phyloP scores from a whole-genome alignment of 2,113 vertebrate species.

The Myodes glareolus region DNA sequence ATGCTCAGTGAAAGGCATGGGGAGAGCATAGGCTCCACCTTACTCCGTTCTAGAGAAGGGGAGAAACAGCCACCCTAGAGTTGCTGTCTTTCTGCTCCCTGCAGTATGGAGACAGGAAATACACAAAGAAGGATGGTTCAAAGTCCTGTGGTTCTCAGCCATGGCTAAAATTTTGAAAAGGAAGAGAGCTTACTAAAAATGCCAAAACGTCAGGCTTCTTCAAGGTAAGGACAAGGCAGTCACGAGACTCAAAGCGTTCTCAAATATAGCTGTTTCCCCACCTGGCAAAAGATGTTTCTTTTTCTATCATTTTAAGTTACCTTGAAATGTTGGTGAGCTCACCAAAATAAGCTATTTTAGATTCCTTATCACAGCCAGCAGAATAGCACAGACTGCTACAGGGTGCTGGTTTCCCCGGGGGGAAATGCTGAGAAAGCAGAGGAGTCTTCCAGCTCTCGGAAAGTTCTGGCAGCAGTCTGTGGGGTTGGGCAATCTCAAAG shows the following conservation, averaged over 20 bases:
- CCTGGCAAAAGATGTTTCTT: conserved; percentile 58
- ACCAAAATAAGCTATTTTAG: conserved; percentile 79
- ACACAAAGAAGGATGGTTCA: rapidly evolving
- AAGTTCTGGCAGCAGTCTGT: background rate
- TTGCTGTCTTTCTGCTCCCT: background rate
- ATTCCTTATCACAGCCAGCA: conserved; percentile 70
- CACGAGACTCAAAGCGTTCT: conserved; percentile 52
- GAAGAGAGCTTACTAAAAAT: background rate
- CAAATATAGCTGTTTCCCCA: conserved; percentile 72
- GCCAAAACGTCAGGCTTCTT: conserved; percentile 33
- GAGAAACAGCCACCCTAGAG: background rate
- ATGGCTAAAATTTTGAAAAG: background rate
- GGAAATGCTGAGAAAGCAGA: conserved; percentile 67
- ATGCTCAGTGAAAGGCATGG: conserved; percentile 85
- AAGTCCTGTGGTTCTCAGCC: background rate
- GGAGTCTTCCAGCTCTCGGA: background rate
- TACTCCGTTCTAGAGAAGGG: background rate
- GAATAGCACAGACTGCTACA: conserved; percentile 60
- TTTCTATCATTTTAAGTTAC: conserved; percentile 80
- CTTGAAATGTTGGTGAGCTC: conserved; percentile 79
- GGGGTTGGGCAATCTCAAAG: background rate
- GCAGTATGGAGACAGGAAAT: background rate
- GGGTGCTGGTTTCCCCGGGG: conserved; percentile 55
- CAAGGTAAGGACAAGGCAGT: conserved; percentile 7
- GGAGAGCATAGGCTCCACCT: background rate